Conservation (phyloP, 2,888 invertebrate genomes). For the Heliothis peltigera region DNA sequence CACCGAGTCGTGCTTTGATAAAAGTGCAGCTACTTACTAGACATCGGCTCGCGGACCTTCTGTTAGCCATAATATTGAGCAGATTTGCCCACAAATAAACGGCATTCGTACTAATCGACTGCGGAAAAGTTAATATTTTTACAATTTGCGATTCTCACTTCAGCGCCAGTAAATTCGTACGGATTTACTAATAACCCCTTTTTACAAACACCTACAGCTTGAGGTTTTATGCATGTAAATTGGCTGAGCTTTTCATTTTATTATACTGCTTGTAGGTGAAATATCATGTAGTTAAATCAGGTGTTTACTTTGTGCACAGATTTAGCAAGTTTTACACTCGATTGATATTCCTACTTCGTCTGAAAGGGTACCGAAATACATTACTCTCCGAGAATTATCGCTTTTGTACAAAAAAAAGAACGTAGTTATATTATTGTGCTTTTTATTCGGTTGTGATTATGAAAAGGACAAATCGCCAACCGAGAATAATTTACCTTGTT, state of each 20-base stretch:
- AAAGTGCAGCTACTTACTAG: too few relatives aligned
- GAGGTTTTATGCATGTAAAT: not conserved
- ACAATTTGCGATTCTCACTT: too few relatives aligned
- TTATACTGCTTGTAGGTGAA: not conserved
- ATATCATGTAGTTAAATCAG: slow-evolving; percentile 20
- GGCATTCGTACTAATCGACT: too few relatives aligned
- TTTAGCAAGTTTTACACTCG: slow-evolving; percentile 45
- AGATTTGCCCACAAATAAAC: too few relatives aligned
- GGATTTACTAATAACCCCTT: too few relatives aligned
- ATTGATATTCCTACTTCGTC: slow-evolving; percentile 49
- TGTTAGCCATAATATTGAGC: too few relatives aligned
- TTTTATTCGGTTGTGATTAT: slow-evolving; percentile 38
- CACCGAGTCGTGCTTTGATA: too few relatives aligned
- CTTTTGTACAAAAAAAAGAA: slow-evolving; percentile 38
- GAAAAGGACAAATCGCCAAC: slow-evolving; percentile 6
- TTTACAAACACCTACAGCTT: slow-evolving; percentile 15
- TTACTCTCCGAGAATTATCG: slow-evolving; percentile 50
- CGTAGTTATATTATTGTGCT: slow-evolving; percentile 47
- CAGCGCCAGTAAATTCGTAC: too few relatives aligned
- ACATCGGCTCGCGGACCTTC: too few relatives aligned
- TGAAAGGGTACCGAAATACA: slow-evolving; percentile 51
- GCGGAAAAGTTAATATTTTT: too few relatives aligned
- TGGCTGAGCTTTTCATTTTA: not conserved
- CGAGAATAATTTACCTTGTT: not conserved
- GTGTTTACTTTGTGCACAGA: slow-evolving; percentile 30